phyloP scores from a whole-genome alignment of 2,797 vertebrate species.

The Gambusia yucatana region DNA sequence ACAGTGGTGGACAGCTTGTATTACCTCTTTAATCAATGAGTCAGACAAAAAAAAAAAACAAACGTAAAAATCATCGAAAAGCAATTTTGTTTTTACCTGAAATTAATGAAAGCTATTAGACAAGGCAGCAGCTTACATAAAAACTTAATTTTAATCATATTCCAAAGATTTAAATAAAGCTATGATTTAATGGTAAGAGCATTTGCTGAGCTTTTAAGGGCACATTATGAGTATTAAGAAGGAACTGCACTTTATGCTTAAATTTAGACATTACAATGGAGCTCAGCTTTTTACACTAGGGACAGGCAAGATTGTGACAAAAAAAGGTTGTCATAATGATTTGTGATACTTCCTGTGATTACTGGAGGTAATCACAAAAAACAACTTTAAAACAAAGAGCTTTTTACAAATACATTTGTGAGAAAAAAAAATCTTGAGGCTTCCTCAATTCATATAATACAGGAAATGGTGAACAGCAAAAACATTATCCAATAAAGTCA shows the following conservation, averaged over 20 bases:
- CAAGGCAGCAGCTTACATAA: not conserved
- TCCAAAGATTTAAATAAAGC: not conserved
- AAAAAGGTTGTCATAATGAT: not conserved
- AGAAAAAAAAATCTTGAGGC: not conserved
- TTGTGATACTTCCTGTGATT: not conserved
- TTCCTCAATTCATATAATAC: not conserved
- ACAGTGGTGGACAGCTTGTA: conserved; percentile 57
- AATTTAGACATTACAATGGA: not conserved
- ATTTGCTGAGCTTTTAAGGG: not conserved
- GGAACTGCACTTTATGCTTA: not conserved
- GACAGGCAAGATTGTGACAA: not conserved
- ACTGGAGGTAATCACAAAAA: not conserved
- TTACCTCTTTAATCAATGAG: conserved; percentile 72
- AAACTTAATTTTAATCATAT: not conserved
- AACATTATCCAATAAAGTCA: not conserved
- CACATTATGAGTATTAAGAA: not conserved
- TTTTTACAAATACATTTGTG: not conserved
- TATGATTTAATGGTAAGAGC: not conserved
- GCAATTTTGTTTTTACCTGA: not conserved
- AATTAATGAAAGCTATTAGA: conserved; percentile 17
- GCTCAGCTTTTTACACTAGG: not conserved
- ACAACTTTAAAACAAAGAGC: not conserved
- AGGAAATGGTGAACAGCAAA: not conserved
- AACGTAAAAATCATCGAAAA: conserved; percentile 58
- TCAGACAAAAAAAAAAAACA: conserved; percentile 55